Base-by-base conservation (phyloP, 1,140 invertebrate species). In the Lasioglossum albipes region DNA sequence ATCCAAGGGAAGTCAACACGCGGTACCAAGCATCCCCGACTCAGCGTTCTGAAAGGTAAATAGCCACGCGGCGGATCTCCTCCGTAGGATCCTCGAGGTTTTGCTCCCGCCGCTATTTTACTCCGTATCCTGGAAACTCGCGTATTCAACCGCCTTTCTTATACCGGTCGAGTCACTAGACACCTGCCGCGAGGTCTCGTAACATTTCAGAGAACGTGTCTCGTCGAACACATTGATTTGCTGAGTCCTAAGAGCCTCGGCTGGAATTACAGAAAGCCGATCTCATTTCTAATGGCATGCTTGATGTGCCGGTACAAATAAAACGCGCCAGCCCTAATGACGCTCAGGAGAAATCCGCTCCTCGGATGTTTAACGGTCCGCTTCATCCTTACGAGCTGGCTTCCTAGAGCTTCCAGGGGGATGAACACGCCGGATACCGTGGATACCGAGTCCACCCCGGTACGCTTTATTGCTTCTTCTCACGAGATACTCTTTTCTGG, bases 41-140 rank as follows among this genome's bases (percentile, higher is more conserved):
- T 87, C 83, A 87, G 78, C 85, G 86, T 84, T 89, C 79, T 84
- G 83, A 78, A 85, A 87, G 82, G 80, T 87, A 85, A 87, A 89
- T 84, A 84, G 80, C 68, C 75, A 41, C 27, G 36, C 71, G n/a
- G 36, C 36, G 41, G 7, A 20, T 12, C 7, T 27, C n/a, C 57
- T 62, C 10, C n/a, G 13, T 18, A 18, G 13, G 7, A 71, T 71
- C 22, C 52, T 59, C 18, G 31, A 71, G 52, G 16, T 59, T 59
- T 41, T 9, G 49, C 10, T 70, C 18, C n/a, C 42, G 12, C 42
- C 16, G 10, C 42, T 13, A 10, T 13, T 75, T n/a, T 27, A n/a
- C 13, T n/a, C 31, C 27, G 42, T 68, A 49, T 68, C 66, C 42
- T 27, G n/a, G 22, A 52, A 36, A 41, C 22, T 54, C 2, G 31